Evolutionary conservation across 2,113 vertebrate genomes (phyloP).

Genomic region (Prinia subflava): DNA sequence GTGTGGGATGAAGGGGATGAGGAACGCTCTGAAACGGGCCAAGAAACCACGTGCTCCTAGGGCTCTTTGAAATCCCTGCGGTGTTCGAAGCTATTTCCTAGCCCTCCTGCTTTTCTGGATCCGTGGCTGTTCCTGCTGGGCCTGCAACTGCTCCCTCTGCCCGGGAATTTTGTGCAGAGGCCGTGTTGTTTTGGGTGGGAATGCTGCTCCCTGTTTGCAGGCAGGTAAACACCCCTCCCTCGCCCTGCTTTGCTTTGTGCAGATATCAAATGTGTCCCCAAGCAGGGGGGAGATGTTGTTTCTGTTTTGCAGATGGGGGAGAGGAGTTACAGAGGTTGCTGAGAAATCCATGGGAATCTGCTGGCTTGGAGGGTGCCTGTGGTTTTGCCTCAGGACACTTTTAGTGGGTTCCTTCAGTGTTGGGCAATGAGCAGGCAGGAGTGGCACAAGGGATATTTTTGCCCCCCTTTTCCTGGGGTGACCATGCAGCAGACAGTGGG

Average conservation of each 20-base stretch:
- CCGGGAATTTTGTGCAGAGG: background rate
- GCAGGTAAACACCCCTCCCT: slow-evolving; percentile 10
- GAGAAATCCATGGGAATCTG: background rate
- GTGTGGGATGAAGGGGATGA: slow-evolving; percentile 42
- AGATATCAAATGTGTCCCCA: background rate
- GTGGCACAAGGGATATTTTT: background rate
- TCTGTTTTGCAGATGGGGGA: background rate
- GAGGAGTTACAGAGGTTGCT: background rate
- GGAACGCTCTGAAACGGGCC: background rate
- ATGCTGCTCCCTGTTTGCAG: background rate
- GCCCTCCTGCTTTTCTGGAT: background rate
- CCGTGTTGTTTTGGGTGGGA: background rate
- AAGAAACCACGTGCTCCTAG: slow-evolving; percentile 6
- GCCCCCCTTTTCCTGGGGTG: background rate
- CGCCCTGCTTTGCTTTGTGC: background rate
- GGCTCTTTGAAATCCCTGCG: background rate
- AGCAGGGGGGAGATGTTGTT: background rate
- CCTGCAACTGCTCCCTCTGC: background rate
- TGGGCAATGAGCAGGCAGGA: background rate
- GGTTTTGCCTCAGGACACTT: background rate
- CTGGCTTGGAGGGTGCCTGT: background rate
- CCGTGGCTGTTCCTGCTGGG: background rate
- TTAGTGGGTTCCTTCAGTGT: background rate
- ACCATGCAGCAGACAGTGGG: background rate
- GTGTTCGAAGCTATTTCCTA: slow-evolving; percentile 26